Base-by-base conservation (phyloP, 1,140 invertebrate genomes). In the Wasmannia auropunctata region DNA sequence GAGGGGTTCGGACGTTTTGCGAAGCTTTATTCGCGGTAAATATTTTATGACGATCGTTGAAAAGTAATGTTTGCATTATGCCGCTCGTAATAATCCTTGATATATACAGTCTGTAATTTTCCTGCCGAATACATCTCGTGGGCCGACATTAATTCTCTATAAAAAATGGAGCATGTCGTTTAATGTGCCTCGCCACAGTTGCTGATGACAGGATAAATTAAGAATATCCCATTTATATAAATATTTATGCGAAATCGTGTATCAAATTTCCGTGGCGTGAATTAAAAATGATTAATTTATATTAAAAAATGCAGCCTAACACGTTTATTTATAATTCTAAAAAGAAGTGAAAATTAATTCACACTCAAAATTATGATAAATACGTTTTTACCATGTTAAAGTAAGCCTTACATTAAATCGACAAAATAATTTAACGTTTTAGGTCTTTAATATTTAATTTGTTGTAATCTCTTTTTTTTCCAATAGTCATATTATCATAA, bases 61-160 rank as follows among this genome's bases (percentile, higher is more conserved):
- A 63, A 77, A 63, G 25, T 49, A 79, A 65, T 25, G 40, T 77
- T 62, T 79, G 75, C 58, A 65, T 65, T 79, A 79, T 65, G 7
- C 14, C 16, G n/a, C 3, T 46, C 37, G 40, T 77, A 34, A 79
- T 63, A 65, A 65, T 49, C 16, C 43, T 49, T 54, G 10, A 49
- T 37, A 31, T 65, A 65, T 46, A 65, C 11, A 49, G 11, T 62
- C 11, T 77, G 37, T 63, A 63, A 63, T 62, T 77, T 77, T 62
- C 6, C 22, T 56, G 31, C 25, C 11, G 11, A 77, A 77, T 62
- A 62, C n/a, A 49, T 79, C 2, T 7, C 58, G 14, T 77, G 7
- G 43, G 14, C 2, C 14, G 28, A 79, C 19, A 65, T 79, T 79
- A 65, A 54, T 14, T 63, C 25, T 49, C 2, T 46, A 65, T 31